Base-by-base conservation (phyloP, 2,113 vertebrate species). In the Marcusenius ussheri region DNA sequence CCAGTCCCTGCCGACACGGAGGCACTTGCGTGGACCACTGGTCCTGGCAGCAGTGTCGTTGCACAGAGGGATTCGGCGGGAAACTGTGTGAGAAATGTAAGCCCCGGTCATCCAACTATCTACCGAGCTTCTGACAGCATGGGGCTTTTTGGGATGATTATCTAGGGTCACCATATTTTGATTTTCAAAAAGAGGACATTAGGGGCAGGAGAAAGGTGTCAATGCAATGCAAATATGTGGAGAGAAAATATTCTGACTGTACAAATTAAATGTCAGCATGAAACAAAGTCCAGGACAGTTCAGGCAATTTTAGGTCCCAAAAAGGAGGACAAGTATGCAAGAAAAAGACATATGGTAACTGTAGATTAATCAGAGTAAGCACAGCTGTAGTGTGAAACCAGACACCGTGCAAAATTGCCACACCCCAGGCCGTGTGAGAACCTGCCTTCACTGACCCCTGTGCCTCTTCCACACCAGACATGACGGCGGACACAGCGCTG, bases 11-110 rank as follows among this genome's bases (percentile, higher is more conserved):
- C 93, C 96, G 98, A 77, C 97, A 99, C 0, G 97, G 98, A 10
- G 97, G 97, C 89, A 97, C 96, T 5, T 99, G 98, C 89, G 90
- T 97, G 6, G 98, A 99, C 93, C 96, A 95, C 93, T 99, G 98
- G 98, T 99, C 98, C 0, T 99, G 98, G 98, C 98, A 98, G 92
- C 97, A 98, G 91, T 99, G 98, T 90, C 96, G 93, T 17, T 99
- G 98, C 88, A 93, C 92, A 49, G 97, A 98, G 5, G 98, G 98
- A 47, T 95, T 99, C 94, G 98, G 98, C 0, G 98, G 98, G 80
- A 97, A 95, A 87, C 96, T 96, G 95, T 99, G 98, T 90, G 98
- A 99, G 93, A 99, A 99, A 96, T 97, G 98, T 99, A 95, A 89
- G 97, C 92, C 88, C 90, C 91, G 0, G n/a, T 31, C 62, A 31